Base-by-base conservation (phyloP, 2,113 vertebrate species). In the Vulpes vulpes region DNA sequence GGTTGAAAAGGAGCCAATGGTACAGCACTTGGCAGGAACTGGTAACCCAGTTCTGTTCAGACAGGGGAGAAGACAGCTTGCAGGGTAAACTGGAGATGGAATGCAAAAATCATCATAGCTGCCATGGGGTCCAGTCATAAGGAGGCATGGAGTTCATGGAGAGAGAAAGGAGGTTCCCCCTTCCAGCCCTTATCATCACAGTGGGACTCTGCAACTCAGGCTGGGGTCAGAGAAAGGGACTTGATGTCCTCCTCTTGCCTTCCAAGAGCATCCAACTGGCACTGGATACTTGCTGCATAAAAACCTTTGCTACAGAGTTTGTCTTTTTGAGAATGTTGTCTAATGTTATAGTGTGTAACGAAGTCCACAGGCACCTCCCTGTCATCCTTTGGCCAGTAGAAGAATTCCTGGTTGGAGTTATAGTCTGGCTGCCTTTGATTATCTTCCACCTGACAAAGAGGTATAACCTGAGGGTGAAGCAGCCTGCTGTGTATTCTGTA, bases 391-490 rank as follows among this genome's bases (percentile, higher is more conserved):
- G 60, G 17, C 30, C 4, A 14, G 7, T 35, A 57, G 71, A n/a
- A 73, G 76, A 78, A 23, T 69, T 80, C 64, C 55, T 80, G 53
- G 38, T 62, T 89, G 65, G 15, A 74, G 78, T 78, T 91, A 87
- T 4, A 43, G 38, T 57, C 82, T 74, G 74, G 67, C 35, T 94
- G 92, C 25, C 32, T 97, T 94, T 97, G 92, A 94, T 96, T 96
- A 80, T 76, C n/a, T 93, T 96, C 57, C 9, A 69, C 64, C 65
- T 92, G 86, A 93, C 55, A 74, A 74, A 67, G 64, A 93, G 35
- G 5, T n/a, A 79, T 30, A 80, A 81, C 92, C 92, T 51, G 92
- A 94, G 32, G 90, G 83, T 8, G 22, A 91, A 60, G 60, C 73
- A 92, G 16, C 90, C 62, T 92, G 89, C 62, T 55, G 57, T 19